phyloP scores from a whole-genome alignment of 2,888 invertebrate genomes.

The Micoletzkya japonica region DNA sequence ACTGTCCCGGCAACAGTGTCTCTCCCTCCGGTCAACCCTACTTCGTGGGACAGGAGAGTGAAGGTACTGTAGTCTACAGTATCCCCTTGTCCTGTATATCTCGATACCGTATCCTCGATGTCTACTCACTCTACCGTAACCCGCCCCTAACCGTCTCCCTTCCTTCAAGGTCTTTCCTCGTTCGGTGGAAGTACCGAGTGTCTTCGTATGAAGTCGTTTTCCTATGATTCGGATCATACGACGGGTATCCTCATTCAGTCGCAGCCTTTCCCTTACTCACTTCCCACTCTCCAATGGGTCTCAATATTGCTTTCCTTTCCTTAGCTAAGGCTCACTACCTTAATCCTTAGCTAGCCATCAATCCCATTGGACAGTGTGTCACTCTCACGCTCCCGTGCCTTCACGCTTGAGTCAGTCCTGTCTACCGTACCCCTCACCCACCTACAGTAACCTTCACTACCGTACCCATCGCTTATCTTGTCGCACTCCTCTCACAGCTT shows the following conservation, averaged over 20 bases:
- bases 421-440: not conserved
- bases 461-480: too few relatives aligned
- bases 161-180: conserved; percentile 2
- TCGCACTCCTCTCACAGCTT: too few relatives aligned
- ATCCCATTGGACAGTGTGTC: too few relatives aligned
- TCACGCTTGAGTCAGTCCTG: not conserved
- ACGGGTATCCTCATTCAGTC: conserved; percentile 13
- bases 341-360: too few relatives aligned
- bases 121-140: not conserved
- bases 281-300: too few relatives aligned
- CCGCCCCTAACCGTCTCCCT: too few relatives aligned
- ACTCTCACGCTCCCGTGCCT: not conserved
- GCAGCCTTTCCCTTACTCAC: too few relatives aligned
- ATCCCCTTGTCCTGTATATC: conserved; percentile 19
- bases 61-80: conserved; percentile 33
- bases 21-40: conserved; percentile 42
- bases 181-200: conserved; percentile 35
- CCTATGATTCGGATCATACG: conserved; percentile 48
- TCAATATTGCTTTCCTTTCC: too few relatives aligned
- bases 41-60: conserved; percentile 41
- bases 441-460: too few relatives aligned
- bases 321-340: too few relatives aligned
- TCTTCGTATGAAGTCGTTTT: conserved; percentile 55
- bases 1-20: conserved; percentile 57
- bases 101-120: not conserved